Evolutionary conservation across 1,140 invertebrate genomes (phyloP), one percentile per base, ranked within the genome.

Genomic region (Nephila pilipes): DNA sequence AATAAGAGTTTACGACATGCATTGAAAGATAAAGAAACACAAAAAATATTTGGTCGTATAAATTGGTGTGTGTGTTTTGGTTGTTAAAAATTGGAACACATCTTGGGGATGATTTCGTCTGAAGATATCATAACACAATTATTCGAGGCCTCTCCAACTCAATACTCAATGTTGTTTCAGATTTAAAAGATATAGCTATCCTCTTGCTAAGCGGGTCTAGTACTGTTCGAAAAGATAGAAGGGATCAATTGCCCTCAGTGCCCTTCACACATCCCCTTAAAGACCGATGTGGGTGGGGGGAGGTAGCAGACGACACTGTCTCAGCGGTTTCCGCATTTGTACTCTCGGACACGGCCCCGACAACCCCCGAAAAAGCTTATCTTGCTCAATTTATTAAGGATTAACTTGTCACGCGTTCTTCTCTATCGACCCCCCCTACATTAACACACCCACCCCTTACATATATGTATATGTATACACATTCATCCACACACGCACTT

Each of bases 371-470:
- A 93, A 93, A 93, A 87, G 91, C 91, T 93, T 93, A 92, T 92
- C 90, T 88, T 92, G 93, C 93, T 94, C 93, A 94, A 94, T 94
- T 94, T 94, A 94, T 94, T 94, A 91, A 90, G 93, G 81, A 94
- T 94, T 94, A 94, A 92, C 89, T 92, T 94, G 93, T 94, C 93
- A 92, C 58, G 89, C 90, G 60, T 32, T 83, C 79, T 18, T 29
- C 25, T 54, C 29, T 69, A 8, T 36, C 25, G 14, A 25, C 22
- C 58, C 75, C 79, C 38, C n/a, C 38, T 57, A 57, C 87, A 80
- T 80, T 80, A 80, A 80, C 88, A 80, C 69, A 29, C 87, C 46
- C 80, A 60, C 79, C 6, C 65, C 65, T 36, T 14, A 87, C 90
- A 36, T 36, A 81, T 65, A 46, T 29, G 14, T 58, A 22, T 58